A percentile compares a stretch with the other conserved stretches of the same genome.
Evolutionary conservation across 2,797 vertebrate species (phyloP).

Genomic region (Danio albolineatus): DNA sequence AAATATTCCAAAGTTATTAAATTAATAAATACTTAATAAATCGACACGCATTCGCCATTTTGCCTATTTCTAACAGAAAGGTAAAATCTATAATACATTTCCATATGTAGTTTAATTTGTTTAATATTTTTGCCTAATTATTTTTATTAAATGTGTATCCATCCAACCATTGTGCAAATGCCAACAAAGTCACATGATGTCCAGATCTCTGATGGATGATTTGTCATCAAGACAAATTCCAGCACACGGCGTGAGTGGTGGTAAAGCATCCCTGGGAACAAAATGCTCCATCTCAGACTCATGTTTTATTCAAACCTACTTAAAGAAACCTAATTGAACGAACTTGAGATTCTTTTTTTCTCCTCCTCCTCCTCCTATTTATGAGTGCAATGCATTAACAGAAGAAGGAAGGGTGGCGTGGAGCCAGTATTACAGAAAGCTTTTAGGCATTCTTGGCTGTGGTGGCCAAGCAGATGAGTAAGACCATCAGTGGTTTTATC

Average conservation of each 20-base stretch:
- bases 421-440: conserved; percentile 82
- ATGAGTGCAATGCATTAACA: conserved; percentile 66
- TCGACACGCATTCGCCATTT: background rate
- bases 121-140: background rate
- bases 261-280: conserved; percentile 26
- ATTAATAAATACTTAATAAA: conserved; percentile 2
- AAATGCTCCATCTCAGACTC: conserved; percentile 11
- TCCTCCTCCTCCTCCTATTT: conserved; percentile 49
- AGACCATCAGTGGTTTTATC: conserved; percentile 83
- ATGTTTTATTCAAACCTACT: conserved; percentile 48
- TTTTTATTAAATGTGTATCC: background rate
- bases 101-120: background rate
- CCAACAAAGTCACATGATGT: background rate
- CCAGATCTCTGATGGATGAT: background rate
- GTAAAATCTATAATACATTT: background rate
- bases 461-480: conserved; percentile 71
- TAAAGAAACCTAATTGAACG: conserved; percentile 58
- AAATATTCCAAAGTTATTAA: background rate
- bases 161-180: background rate
- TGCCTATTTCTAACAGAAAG: background rate
- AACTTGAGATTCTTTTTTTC: conserved; percentile 38
- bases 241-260: background rate
- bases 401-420: conserved; percentile 67
- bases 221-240: conserved; percentile 2
- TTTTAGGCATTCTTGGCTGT: conserved; percentile 75